Evolutionary conservation across 37 sponge, comb jelly and placozoan genomes (phyloP), one percentile per base, ranked within the genome.

Genomic region (Bolinopsis microptera): DNA sequence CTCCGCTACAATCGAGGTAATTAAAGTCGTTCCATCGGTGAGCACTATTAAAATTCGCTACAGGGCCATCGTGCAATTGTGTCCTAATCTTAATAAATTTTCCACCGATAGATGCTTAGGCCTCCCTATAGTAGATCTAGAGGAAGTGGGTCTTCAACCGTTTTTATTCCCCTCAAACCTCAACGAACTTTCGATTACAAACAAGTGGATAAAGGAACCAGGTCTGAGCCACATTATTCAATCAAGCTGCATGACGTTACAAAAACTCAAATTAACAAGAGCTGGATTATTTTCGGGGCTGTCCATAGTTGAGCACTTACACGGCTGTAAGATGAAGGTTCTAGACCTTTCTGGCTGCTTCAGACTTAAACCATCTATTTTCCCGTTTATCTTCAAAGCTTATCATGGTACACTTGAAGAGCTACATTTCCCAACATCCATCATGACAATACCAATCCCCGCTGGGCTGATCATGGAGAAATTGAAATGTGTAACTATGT

Each of bases 391-490:
- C 26, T 72, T 72, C 26, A 9, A 21, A 72, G 18, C 13, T 21
- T 72, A 72, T 72, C 13, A 72, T n/a, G 74, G 18, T 3, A 23
- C 74, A 3, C 18, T 72, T 9, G 74, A 72, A 28, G 74, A 72
- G 18, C 74, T 72, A 23, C 74, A 72, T n/a, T 72, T 72, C 30
- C 18, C 74, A 5, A 8, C 74, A 2, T 72, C 30, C 31, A 9
- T 23, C 18, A 72, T 72, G 25, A n/a, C 13, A 24, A 3, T n/a
- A 30, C 22, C 26, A n/a, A 72, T 72, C 3, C 74, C 74, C 3
- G 5, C 74, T 23, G 74, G 26, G 18, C 74, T 72, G 74, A 72
- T 72, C 74, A 72, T 72, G 74, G 18, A 72, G 18, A 72, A 72
- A n/a, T 72, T 72, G 31, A 8, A n/a, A n/a, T 72, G 22, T 72